Percentiles rank a stretch among this genome's conserved stretches.
Evolutionary conservation across 2,888 invertebrate genomes (phyloP).

Genomic region (Drosophila barbarae): DNA sequence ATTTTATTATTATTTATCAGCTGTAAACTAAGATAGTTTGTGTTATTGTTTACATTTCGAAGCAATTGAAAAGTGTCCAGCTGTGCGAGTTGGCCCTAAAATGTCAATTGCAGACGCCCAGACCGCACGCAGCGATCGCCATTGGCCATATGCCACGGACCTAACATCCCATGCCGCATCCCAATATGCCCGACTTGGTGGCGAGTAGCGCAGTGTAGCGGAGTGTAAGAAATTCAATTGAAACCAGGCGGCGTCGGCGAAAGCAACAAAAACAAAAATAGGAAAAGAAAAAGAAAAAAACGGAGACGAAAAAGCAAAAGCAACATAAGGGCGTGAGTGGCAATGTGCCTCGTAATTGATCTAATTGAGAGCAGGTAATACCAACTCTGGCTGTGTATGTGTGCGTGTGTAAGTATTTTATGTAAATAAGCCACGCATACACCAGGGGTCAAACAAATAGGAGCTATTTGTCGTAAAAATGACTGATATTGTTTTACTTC

Average conservation of each 20-base stretch:
- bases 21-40: no score
- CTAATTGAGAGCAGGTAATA: conserved; percentile 69
- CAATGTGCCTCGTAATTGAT: conserved; percentile 68
- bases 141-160: conserved; percentile 9
- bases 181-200: conserved; percentile 8
- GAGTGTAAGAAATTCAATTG: conserved; percentile 20
- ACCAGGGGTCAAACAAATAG: neutral
- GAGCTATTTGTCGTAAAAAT: neutral
- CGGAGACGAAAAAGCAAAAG: conserved; percentile 36
- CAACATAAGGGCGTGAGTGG: conserved; percentile 62
- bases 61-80: conserved; percentile 16
- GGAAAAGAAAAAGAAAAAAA: conserved; percentile 22
- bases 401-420: conserved; percentile 10
- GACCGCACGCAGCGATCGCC: conserved; percentile 19
- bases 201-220: conserved; percentile 5
- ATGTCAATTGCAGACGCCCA: conserved; percentile 20
- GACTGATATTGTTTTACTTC: no score
- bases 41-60: no score
- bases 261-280: conserved; percentile 21
- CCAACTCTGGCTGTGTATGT: conserved; percentile 12
- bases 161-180: neutral
- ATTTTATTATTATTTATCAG: no score
- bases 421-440: conserved; percentile 17
- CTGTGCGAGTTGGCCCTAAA: conserved; percentile 16
- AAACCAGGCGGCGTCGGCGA: conserved; percentile 20